These are phyloP conservation scores for Clitarchus hookeri DNA, from an alignment of 2,888 invertebrate genomes.

Conservation along the genomic window DNA sequence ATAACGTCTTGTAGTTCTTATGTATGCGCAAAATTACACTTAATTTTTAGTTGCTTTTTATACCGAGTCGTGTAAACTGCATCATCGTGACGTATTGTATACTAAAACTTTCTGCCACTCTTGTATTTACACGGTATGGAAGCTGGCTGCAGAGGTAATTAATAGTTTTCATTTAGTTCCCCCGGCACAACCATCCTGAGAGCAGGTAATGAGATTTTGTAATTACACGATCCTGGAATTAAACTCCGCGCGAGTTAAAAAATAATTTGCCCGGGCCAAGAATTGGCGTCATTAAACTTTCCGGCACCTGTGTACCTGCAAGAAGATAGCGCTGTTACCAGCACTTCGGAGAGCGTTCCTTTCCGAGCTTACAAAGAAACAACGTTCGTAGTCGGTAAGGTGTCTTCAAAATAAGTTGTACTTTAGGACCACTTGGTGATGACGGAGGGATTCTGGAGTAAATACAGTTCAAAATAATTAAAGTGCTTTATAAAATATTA, in stretches of 20 bases:
- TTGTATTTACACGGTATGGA: background rate
- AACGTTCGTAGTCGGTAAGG: too few relatives aligned
- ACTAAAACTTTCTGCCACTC: background rate
- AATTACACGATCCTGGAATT: slow-evolving; percentile 6
- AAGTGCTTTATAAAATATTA: too few relatives aligned
- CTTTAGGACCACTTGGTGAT: too few relatives aligned
- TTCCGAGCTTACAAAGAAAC: background rate
- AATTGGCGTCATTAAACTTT: background rate
- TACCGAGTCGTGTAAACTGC: background rate
- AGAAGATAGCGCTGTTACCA: background rate
- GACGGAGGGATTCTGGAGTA: too few relatives aligned
- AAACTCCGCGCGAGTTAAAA: background rate
- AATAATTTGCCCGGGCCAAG: slow-evolving; percentile 5
- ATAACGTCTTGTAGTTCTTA: too few relatives aligned
- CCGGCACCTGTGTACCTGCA: background rate
- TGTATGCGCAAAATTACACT: too few relatives aligned
- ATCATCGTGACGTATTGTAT: background rate
- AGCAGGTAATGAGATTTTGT: background rate
- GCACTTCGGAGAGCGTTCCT: background rate
- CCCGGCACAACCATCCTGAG: background rate
- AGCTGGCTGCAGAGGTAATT: background rate
- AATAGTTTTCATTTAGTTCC: slow-evolving; percentile 2
- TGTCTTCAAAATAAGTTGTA: too few relatives aligned
- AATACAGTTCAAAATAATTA: too few relatives aligned
- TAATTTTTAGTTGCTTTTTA: too few relatives aligned